phyloP scores from a whole-genome alignment of 2,113 vertebrate genomes.

The Lichenostomus cassidix region DNA sequence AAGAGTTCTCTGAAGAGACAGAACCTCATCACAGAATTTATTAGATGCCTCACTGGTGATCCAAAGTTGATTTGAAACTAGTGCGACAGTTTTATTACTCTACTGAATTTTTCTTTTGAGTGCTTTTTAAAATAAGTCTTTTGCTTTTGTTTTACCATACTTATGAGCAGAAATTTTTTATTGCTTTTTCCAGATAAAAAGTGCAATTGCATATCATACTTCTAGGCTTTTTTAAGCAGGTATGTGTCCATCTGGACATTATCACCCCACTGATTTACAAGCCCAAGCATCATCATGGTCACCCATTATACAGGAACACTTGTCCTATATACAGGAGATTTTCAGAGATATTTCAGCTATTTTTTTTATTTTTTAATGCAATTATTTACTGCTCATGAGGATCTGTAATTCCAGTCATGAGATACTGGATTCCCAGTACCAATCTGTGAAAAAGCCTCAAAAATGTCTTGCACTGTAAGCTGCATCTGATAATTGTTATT shows the following conservation, averaged over 20 bases:
- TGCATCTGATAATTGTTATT: background rate
- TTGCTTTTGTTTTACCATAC: background rate
- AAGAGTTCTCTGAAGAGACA: background rate
- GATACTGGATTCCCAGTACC: background rate
- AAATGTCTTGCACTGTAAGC: background rate
- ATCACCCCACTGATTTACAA: background rate
- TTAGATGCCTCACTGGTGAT: background rate
- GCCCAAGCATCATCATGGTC: background rate
- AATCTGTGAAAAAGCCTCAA: background rate
- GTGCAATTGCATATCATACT: background rate
- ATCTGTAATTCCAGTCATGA: background rate
- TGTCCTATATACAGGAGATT: background rate
- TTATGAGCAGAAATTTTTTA: background rate
- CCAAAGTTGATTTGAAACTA: background rate
- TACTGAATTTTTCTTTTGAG: background rate
- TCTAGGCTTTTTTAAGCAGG: background rate
- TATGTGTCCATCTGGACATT: background rate
- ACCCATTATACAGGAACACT: background rate
- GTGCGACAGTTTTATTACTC: background rate
- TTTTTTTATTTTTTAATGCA: background rate
- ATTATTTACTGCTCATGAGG: background rate
- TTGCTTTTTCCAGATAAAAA: background rate
- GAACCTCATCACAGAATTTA: background rate
- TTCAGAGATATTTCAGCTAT: background rate
- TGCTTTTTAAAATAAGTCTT: background rate